Percentiles rank a stretch among this genome's conserved stretches.
phyloP scores from a whole-genome alignment of 2,797 vertebrate genomes.

The Artibeus jamaicensis region DNA sequence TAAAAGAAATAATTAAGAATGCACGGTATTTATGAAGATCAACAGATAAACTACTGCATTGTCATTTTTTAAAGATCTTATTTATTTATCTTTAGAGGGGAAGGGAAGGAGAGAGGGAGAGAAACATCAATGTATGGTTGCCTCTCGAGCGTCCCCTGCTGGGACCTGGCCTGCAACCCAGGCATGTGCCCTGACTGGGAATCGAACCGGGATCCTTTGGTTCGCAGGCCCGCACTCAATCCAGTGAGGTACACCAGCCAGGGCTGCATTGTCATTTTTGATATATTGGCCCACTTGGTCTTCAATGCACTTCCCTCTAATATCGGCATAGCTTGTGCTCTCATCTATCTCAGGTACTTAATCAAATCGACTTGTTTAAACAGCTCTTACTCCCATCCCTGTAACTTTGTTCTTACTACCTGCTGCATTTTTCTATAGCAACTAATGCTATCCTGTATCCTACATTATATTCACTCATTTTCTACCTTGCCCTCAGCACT shows the following conservation, averaged over 20 bases:
- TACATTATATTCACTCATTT: neutral
- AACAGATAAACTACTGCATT: neutral
- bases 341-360: neutral
- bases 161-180: too few species aligned
- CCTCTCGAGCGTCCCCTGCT: too few species aligned
- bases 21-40: neutral
- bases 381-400: neutral
- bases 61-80: too few species aligned
- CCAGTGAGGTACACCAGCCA: too few species aligned
- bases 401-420: neutral
- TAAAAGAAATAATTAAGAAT: neutral
- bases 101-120: too few species aligned
- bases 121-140: too few species aligned
- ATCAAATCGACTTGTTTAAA: neutral
- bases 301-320: neutral
- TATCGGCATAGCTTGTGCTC: neutral
- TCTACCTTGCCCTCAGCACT: neutral
- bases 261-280: neutral
- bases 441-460: neutral
- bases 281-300: neutral
- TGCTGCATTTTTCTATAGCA: neutral
- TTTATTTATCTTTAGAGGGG: too few species aligned
- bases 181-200: too few species aligned
- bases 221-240: too few species aligned
- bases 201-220: too few species aligned